These are phyloP conservation scores for Galeruca laticollis DNA, from an alignment of 2,888 invertebrate species.

Conservation along the genomic window DNA sequence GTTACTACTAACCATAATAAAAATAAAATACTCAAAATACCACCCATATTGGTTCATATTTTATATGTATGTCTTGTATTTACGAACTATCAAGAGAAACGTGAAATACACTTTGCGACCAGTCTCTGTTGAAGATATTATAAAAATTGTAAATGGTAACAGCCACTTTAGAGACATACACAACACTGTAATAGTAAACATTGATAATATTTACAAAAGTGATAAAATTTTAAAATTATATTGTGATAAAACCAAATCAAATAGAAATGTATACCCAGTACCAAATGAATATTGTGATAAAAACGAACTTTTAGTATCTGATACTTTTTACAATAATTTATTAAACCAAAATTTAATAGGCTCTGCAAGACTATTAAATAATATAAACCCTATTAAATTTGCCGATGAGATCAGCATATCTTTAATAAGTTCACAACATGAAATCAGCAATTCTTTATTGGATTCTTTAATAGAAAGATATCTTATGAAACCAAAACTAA, in stretches of 20 bases:
- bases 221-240: conserved; percentile 48
- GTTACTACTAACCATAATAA: conserved; percentile 41
- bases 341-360: conserved; percentile 23
- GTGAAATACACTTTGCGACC: conserved; percentile 50
- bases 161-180: conserved; percentile 54
- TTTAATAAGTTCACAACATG: conserved; percentile 66
- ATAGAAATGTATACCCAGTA: conserved; percentile 47
- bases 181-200: conserved; percentile 55
- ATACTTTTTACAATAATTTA: conserved; percentile 47
- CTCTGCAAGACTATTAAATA: conserved; percentile 42
- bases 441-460: conserved; percentile 63
- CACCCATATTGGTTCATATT: conserved; percentile 58
- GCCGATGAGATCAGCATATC: conserved; percentile 61
- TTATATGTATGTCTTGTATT: conserved; percentile 61
- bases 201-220: conserved; percentile 48
- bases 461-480: conserved; percentile 75
- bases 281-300: conserved; percentile 34
- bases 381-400: conserved; percentile 49
- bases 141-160: conserved; percentile 41
- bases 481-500: conserved; percentile 76
- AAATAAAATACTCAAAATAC: conserved; percentile 52
- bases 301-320: conserved; percentile 43
- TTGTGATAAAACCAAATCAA: conserved; percentile 37
- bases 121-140: conserved; percentile 51
- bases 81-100: conserved; percentile 53